Conservation (phyloP, 2,888 invertebrate species). For the Zootermopsis nevadensis region DNA sequence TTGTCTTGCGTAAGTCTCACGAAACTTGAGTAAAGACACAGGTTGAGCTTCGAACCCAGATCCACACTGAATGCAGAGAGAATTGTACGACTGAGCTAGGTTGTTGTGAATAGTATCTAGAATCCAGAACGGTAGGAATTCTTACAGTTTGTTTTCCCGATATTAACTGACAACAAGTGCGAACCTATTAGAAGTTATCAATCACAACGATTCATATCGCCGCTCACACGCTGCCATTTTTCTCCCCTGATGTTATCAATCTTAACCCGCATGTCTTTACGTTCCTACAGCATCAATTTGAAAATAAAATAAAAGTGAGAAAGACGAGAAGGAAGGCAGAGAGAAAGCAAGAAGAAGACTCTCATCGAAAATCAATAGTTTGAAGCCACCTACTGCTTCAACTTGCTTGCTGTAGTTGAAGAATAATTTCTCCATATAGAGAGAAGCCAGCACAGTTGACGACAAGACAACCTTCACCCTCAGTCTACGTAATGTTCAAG, state of each 20-base stretch:
- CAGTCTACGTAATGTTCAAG: not conserved
- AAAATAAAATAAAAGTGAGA: constrained; percentile 34
- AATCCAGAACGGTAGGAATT: too few relatives aligned
- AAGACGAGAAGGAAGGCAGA: constrained; percentile 17
- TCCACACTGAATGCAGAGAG: too few relatives aligned
- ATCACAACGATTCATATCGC: constrained; percentile 13
- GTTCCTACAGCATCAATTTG: constrained; percentile 39
- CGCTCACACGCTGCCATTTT: constrained; percentile 34
- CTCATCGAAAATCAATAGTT: constrained; percentile 54
- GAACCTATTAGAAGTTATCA: constrained; percentile 24
- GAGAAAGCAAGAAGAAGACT: constrained; percentile 38
- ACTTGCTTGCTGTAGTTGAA: constrained; percentile 11
- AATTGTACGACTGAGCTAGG: too few relatives aligned
- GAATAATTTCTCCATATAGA: constrained; percentile 36
- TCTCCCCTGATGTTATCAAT: constrained; percentile 38
- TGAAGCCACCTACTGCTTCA: constrained; percentile 42
- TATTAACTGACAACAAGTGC: constrained; percentile 5
- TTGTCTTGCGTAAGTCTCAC: too few relatives aligned
- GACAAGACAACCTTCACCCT: not conserved
- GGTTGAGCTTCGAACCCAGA: too few relatives aligned
- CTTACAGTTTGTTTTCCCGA: too few relatives aligned
- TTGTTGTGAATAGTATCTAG: too few relatives aligned
- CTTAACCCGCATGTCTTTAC: constrained; percentile 26
- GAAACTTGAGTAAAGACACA: too few relatives aligned
- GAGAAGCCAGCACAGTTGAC: constrained; percentile 7